Evolutionary conservation across 2,113 vertebrate species (phyloP).

Genomic region (Riparia riparia): DNA sequence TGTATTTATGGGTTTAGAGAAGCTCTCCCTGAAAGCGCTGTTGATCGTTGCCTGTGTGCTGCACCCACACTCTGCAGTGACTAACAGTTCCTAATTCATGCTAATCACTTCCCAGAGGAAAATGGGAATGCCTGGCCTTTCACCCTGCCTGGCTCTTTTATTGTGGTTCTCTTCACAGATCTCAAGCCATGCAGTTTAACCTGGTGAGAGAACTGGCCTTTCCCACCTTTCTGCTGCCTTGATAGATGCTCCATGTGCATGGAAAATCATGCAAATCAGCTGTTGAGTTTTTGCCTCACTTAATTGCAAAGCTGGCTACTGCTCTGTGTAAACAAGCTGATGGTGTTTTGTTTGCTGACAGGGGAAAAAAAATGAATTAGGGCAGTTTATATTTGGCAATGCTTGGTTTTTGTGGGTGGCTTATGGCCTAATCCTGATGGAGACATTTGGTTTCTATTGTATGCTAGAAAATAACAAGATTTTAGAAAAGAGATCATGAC

Average conservation of each 20-base stretch:
- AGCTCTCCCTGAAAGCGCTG: not conserved
- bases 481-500: not conserved
- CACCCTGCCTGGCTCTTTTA: not conserved
- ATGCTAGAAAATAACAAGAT: not conserved
- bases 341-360: constrained; percentile 19
- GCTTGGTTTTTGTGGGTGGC: not conserved
- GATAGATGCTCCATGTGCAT: not conserved
- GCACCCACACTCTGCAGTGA: not conserved
- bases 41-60: not conserved
- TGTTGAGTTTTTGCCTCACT: not conserved
- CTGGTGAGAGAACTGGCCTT: not conserved
- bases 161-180: not conserved
- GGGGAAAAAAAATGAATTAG: not conserved
- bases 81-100: not conserved
- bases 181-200: not conserved
- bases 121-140: not conserved
- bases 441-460: constrained; percentile 12
- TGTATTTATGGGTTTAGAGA: not conserved
- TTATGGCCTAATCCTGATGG: constrained; percentile 3
- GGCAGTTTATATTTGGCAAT: constrained; percentile 20
- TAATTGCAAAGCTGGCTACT: not conserved
- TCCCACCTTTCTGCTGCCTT: not conserved
- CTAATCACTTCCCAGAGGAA: not conserved
- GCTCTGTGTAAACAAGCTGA: constrained; percentile 16
- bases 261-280: not conserved